phyloP scores from a whole-genome alignment of 2,797 vertebrate genomes.

The Tinamus major region DNA sequence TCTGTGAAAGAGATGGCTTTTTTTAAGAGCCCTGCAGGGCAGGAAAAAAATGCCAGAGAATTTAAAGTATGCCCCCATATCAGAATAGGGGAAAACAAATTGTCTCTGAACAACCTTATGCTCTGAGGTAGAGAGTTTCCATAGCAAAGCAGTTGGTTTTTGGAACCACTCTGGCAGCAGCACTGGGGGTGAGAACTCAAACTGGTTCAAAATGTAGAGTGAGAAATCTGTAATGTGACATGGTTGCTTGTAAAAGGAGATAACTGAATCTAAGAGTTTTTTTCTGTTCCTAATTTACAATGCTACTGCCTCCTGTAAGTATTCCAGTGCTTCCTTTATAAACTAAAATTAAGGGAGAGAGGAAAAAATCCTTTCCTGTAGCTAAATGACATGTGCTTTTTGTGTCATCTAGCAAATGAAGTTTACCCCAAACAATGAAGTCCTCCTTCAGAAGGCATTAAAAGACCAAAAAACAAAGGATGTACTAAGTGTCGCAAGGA shows the following conservation, averaged over 20 bases:
- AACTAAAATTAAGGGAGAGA: neutral
- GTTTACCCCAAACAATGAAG: neutral
- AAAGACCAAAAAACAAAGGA: neutral
- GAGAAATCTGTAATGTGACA: neutral
- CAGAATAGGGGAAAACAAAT: accelerated
- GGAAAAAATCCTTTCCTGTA: neutral
- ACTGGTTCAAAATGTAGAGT: neutral
- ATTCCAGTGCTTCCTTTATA: neutral
- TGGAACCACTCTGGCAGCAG: neutral
- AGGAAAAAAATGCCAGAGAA: neutral
- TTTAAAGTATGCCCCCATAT: accelerated
- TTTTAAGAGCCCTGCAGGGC: neutral
- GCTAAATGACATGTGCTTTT: neutral
- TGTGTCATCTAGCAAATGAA: neutral
- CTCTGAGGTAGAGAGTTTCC: neutral
- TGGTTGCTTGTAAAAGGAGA: neutral
- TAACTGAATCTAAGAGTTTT: neutral
- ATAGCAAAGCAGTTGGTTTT: neutral
- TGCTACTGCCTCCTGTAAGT: neutral
- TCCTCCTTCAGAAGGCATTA: neutral
- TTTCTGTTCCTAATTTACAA: neutral
- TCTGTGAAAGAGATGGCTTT: neutral
- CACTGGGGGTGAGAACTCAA: neutral
- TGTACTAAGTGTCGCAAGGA: neutral
- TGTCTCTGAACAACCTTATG: neutral